Conservation (phyloP, 1,140 invertebrate genomes). For the Camponotus floridanus region DNA sequence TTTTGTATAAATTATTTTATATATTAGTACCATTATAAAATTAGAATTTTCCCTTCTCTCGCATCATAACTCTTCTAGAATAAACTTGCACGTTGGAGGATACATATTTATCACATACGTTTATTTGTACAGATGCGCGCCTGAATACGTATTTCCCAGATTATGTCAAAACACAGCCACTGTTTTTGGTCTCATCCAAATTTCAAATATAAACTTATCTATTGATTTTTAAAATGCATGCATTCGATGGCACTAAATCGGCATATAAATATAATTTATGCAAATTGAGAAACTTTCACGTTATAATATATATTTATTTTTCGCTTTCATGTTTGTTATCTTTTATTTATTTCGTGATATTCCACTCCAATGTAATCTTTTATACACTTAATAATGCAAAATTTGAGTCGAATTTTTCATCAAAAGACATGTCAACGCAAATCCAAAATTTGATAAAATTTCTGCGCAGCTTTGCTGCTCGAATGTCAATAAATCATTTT, state of each 20-base stretch:
- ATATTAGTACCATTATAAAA: not conserved
- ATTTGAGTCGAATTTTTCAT: not conserved
- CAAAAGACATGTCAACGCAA: not conserved
- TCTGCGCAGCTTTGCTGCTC: not conserved
- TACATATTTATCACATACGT: not conserved
- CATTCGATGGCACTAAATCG: not conserved
- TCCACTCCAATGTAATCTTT: not conserved
- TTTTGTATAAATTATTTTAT: not conserved
- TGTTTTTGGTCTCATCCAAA: not conserved
- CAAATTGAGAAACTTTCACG: not conserved
- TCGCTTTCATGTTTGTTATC: not conserved
- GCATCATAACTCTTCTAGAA: not conserved
- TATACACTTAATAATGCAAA: not conserved
- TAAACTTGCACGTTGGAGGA: not conserved
- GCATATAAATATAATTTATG: not conserved
- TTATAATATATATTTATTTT: not conserved
- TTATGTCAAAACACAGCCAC: not conserved
- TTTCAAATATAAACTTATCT: slow-evolving; percentile 18
- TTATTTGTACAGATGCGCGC: not conserved
- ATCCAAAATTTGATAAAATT: not conserved
- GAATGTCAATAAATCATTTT: not conserved
- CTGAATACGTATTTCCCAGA: not conserved
- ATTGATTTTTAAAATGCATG: slow-evolving; percentile 17
- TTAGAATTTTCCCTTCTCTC: not conserved
- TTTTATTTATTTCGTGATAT: not conserved